phyloP scores from a whole-genome alignment of 2,113 vertebrate genomes.

The Pantherophis guttatus region DNA sequence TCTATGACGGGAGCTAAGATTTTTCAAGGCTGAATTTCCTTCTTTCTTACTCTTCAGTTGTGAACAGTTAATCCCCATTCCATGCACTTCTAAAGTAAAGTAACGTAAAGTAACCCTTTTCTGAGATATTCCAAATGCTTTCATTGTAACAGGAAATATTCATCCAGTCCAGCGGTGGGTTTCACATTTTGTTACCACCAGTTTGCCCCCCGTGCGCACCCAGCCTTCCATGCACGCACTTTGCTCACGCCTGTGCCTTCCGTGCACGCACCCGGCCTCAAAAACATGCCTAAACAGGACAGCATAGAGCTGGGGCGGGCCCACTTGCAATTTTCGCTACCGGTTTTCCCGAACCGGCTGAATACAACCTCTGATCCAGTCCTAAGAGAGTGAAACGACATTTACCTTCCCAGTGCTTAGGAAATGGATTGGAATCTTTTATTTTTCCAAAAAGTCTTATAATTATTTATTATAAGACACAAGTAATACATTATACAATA shows the following conservation, averaged over 20 bases:
- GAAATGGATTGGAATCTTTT: neutral
- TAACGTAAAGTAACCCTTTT: neutral
- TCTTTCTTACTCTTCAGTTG: neutral
- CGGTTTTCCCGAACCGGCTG: too few relatives aligned
- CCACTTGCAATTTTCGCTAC: too few relatives aligned
- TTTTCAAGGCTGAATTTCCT: neutral
- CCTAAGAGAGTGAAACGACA: neutral
- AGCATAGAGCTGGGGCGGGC: too few relatives aligned
- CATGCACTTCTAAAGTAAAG: neutral
- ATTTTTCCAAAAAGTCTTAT: neutral
- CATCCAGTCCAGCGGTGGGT: neutral
- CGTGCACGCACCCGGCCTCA: too few relatives aligned
- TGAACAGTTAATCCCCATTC: neutral
- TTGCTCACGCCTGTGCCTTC: too few relatives aligned
- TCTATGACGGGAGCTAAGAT: conserved; percentile 7
- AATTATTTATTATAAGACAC: neutral
- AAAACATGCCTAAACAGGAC: too few relatives aligned
- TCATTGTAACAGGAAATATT: neutral
- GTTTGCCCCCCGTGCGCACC: too few relatives aligned
- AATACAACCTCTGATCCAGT: neutral
- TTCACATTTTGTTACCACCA: too few relatives aligned
- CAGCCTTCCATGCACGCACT: too few relatives aligned
- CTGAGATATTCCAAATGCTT: neutral
- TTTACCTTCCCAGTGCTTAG: neutral
- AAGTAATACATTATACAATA: neutral